These are phyloP conservation scores for Quadriops clusia DNA, from an alignment of 2,888 invertebrate species.

Conservation along the genomic window DNA sequence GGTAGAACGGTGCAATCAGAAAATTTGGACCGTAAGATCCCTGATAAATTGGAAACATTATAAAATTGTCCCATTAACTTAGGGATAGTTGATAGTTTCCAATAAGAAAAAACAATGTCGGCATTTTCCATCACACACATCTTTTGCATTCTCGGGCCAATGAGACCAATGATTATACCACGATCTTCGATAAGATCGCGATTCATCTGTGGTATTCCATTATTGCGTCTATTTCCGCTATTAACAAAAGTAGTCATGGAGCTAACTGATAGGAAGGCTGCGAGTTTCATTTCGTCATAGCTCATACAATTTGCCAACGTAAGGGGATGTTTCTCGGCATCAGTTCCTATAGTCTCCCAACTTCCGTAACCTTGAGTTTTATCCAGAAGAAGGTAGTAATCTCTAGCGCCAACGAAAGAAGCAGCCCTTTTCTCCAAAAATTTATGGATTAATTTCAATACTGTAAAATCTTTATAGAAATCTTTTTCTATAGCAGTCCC, in stretches of 20 bases:
- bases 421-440: slow-evolving; percentile 45
- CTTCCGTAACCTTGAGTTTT: slow-evolving; percentile 38
- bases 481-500: slow-evolving; percentile 42
- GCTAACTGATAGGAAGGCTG: slow-evolving; percentile 47
- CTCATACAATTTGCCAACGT: slow-evolving; percentile 45
- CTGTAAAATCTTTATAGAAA: slow-evolving; percentile 45
- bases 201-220: slow-evolving; percentile 39
- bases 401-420: slow-evolving; percentile 38
- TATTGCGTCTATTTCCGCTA: slow-evolving; percentile 41
- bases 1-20: slow-evolving; percentile 11
- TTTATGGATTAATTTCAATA: slow-evolving; percentile 45
- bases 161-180: slow-evolving; percentile 40
- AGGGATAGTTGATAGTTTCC: slow-evolving; percentile 43
- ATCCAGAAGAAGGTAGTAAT: slow-evolving; percentile 41
- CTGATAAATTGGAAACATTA: neutral
- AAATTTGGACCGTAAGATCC: too few species aligned
- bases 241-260: slow-evolving; percentile 50
- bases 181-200: slow-evolving; percentile 33
- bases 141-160: slow-evolving; percentile 44
- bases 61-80: too few species aligned
- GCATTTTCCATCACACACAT: slow-evolving; percentile 48
- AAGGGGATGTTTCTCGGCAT: slow-evolving; percentile 39
- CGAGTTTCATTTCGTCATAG: slow-evolving; percentile 53
- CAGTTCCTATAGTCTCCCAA: slow-evolving; percentile 46
- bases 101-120: slow-evolving; percentile 44